Conservation (phyloP, 1,140 invertebrate species). For the Drosophila trapezifrons region DNA sequence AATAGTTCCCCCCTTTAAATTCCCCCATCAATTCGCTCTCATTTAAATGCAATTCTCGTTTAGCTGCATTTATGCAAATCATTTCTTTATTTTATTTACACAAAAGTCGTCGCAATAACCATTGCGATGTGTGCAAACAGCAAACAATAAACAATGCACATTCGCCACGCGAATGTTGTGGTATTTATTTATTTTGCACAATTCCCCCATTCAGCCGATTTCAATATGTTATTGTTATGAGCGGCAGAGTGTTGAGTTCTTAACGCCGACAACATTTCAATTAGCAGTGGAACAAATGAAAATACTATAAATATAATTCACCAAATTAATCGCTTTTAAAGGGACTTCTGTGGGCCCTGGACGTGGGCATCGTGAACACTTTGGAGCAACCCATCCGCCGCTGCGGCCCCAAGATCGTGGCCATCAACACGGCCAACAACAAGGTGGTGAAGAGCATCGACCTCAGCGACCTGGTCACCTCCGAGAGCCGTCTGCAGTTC, state of each 20-base stretch:
- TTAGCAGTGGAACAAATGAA: slow-evolving; percentile 21
- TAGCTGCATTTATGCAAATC: slow-evolving; percentile 39
- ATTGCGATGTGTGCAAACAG: slow-evolving; percentile 12
- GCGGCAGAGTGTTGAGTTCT: slow-evolving; percentile 14
- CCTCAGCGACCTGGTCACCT: slow-evolving; percentile 85
- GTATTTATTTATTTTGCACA: slow-evolving; percentile 59
- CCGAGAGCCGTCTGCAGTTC: slow-evolving; percentile 87
- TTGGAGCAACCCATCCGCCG: slow-evolving; percentile 87
- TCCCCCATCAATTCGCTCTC: slow-evolving; percentile 17
- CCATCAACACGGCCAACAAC: slow-evolving; percentile 86
- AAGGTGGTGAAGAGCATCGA: slow-evolving; percentile 87
- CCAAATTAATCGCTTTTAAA: slow-evolving; percentile 57
- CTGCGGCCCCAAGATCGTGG: slow-evolving; percentile 88
- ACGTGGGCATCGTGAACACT: slow-evolving; percentile 88
- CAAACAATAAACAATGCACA: slow-evolving; percentile 31
- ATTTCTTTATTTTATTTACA: slow-evolving; percentile 53
- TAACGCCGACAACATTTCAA: slow-evolving; percentile 39
- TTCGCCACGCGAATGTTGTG: slow-evolving; percentile 3
- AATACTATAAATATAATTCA: slow-evolving; percentile 11
- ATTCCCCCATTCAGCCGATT: slow-evolving; percentile 41
- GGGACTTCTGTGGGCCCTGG: slow-evolving; percentile 89
- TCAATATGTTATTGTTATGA: slow-evolving; percentile 26
- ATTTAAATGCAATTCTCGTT: slow-evolving; percentile 49
- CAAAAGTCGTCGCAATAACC: slow-evolving; percentile 43
- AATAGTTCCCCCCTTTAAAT: background rate